Evolutionary conservation across 2,888 invertebrate genomes (phyloP).

Genomic region (Tipula confusa): DNA sequence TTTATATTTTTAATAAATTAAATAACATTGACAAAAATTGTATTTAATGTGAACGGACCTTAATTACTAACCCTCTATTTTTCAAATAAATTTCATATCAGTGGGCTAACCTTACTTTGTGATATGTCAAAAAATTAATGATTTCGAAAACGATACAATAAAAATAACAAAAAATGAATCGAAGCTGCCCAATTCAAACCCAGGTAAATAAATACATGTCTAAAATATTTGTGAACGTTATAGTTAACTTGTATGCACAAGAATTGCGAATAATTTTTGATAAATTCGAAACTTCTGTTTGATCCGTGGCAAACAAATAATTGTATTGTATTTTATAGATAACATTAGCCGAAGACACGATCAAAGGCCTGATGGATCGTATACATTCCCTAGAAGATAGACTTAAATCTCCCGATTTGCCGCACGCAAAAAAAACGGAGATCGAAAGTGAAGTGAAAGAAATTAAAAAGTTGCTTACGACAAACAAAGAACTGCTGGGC

Average conservation of each 20-base stretch:
- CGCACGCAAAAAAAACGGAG: slow-evolving; percentile 9
- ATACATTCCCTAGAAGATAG: slow-evolving; percentile 33
- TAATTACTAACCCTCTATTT: too few species aligned
- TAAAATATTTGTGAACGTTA: too few species aligned
- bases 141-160: not conserved
- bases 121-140: not conserved
- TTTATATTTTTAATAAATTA: not conserved
- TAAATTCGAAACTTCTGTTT: too few species aligned
- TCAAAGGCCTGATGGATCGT: slow-evolving; percentile 32
- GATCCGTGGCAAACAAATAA: not conserved
- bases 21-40: not conserved
- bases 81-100: too few species aligned
- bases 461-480: slow-evolving; percentile 33
- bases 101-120: not conserved
- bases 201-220: slow-evolving; percentile 30
- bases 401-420: slow-evolving; percentile 21
- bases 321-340: slow-evolving; percentile 28
- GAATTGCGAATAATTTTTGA: too few species aligned
- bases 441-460: slow-evolving; percentile 33
- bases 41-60: not conserved
- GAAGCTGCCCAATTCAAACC: slow-evolving; percentile 20
- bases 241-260: too few species aligned
- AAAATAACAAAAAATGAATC: not conserved
- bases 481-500: slow-evolving; percentile 32
- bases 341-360: slow-evolving; percentile 30